Evolutionary conservation across 2,888 invertebrate genomes (phyloP).

Genomic region (Sminthurides aquaticus): DNA sequence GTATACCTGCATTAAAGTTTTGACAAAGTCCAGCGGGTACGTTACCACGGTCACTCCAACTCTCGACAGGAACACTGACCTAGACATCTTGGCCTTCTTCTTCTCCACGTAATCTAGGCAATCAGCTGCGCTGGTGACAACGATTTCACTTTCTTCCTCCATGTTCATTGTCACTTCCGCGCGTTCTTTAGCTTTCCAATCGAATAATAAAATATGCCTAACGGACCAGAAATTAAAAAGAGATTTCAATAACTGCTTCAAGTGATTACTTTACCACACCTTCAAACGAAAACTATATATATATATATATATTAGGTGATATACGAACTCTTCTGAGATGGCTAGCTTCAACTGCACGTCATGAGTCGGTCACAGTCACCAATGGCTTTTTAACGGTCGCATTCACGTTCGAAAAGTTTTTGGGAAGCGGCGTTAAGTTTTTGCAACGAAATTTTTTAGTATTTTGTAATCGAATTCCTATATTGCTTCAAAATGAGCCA

Average conservation of each 20-base stretch:
- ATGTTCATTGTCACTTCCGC: background rate
- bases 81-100: background rate
- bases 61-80: slow-evolving; percentile 6
- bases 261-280: background rate
- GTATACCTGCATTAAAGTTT: slow-evolving; percentile 19
- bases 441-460: too few species aligned
- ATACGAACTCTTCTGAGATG: too few species aligned
- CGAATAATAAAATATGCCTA: too few species aligned
- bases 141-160: background rate
- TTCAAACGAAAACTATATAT: background rate
- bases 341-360: too few species aligned
- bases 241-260: background rate
- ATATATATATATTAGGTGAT: background rate
- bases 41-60: slow-evolving; percentile 9
- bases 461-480: too few species aligned
- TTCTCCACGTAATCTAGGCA: background rate
- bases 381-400: too few species aligned
- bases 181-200: too few species aligned
- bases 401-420: too few species aligned
- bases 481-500: too few species aligned
- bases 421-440: too few species aligned
- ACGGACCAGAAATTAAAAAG: too few species aligned
- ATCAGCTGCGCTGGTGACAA: background rate
- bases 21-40: slow-evolving; percentile 17
- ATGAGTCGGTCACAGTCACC: too few species aligned